phyloP scores from a whole-genome alignment of 1,140 invertebrate species.

The Acyrthosiphon pisum region DNA sequence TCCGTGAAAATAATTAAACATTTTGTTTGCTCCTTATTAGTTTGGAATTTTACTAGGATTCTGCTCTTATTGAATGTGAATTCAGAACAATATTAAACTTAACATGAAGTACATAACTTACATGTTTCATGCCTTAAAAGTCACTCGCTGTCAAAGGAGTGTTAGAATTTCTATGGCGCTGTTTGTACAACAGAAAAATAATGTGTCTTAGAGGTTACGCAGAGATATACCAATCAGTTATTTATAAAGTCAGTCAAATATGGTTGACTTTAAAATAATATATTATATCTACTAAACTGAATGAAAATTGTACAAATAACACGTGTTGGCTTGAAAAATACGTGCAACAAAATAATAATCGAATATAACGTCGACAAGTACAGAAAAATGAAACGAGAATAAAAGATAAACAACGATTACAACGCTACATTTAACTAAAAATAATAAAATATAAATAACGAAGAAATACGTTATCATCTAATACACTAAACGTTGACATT shows the following conservation, averaged over 20 bases:
- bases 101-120: neutral
- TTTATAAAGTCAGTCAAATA: neutral
- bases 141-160: neutral
- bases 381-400: neutral
- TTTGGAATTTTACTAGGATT: neutral
- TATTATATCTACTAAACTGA: neutral
- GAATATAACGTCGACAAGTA: neutral
- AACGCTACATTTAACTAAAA: neutral
- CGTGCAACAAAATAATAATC: neutral
- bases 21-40: neutral
- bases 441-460: neutral
- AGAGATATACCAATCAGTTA: neutral
- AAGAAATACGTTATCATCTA: too few species aligned
- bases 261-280: neutral
- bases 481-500: too few species aligned
- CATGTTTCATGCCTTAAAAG: neutral
- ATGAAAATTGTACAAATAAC: neutral
- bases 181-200: neutral
- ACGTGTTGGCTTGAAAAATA: neutral
- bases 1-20: neutral
- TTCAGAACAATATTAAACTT: neutral
- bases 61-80: neutral
- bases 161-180: neutral
- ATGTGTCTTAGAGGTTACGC: neutral
- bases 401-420: neutral